phyloP scores from a whole-genome alignment of 2,888 invertebrate species.

The Apodemia mormo region DNA sequence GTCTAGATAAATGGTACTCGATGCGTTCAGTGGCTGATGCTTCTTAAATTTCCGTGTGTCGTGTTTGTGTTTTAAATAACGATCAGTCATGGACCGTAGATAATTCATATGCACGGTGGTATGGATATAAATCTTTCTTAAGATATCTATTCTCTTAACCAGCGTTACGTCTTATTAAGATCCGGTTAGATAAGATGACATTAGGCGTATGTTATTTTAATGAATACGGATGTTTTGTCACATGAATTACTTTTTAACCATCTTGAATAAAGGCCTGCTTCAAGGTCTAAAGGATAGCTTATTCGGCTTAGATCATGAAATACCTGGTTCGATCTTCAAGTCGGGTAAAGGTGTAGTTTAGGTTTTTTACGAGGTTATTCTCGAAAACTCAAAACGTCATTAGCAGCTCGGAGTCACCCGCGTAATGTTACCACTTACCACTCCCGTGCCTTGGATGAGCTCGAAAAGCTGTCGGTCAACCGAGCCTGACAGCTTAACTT shows the following conservation, averaged over 20 bases:
- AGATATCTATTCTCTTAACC: conserved; percentile 41
- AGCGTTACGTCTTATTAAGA: conserved; percentile 44
- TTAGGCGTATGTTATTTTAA: conserved; percentile 30
- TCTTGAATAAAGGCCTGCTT: too few relatives aligned
- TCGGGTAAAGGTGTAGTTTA: too few relatives aligned
- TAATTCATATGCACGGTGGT: conserved; percentile 43
- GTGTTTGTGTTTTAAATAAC: conserved; percentile 54
- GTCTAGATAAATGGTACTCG: conserved; percentile 57
- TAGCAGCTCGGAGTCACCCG: too few relatives aligned
- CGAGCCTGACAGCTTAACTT: too few relatives aligned
- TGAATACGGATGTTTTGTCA: background rate
- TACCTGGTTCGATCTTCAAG: too few relatives aligned
- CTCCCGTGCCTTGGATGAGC: too few relatives aligned
- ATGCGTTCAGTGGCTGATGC: conserved; percentile 29
- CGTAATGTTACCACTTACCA: too few relatives aligned
- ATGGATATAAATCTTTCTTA: conserved; percentile 46
- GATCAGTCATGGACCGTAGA: conserved; percentile 60
- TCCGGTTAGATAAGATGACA: conserved; percentile 29
- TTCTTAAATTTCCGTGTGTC: conserved; percentile 50
- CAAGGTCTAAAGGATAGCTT: too few relatives aligned
- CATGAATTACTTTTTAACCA: background rate
- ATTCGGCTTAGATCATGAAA: too few relatives aligned
- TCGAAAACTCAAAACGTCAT: too few relatives aligned
- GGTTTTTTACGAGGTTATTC: too few relatives aligned
- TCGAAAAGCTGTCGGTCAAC: too few relatives aligned